Base-by-base conservation (phyloP, 2,797 vertebrate genomes). In the Amblyraja radiata region DNA sequence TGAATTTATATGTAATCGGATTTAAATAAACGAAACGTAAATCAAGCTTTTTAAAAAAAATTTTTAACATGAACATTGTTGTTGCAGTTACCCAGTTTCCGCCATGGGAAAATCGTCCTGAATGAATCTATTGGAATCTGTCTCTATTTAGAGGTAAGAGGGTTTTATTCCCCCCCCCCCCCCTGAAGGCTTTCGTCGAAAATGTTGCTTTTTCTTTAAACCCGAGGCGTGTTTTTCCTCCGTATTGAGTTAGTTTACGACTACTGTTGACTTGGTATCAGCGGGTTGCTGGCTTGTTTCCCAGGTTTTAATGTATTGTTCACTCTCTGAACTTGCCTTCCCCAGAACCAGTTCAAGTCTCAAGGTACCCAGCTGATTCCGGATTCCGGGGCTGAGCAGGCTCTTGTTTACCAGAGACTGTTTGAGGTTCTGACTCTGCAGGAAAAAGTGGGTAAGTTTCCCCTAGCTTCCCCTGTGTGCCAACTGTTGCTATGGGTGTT, bases 81-180 rank as follows among this genome's bases (percentile, higher is more conserved):
- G 46, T 94, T 92, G 0, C 79, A 97, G 96, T 94, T 97, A 83
- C 97, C 96, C 0, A 92, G 96, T 3, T 96, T 97, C 94, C 96
- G 96, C 94, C 96, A 97, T 13, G 94, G 96, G 77, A 93, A 96
- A 93, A 93, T 80, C 61, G 61, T 95, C 1, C 93, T 97, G 71
- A 97, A 97, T 8, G 96, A 97, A 36, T 97, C 97, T 8, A 95
- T 93, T 0, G 97, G 76, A 8, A 96, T 93, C 28, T 97, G 96
- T 93, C 94, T 96, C 93, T 97, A 97, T 94, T 94, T 97, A 94
- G 96, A 97, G 96, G 97, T 97, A 93, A 96, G 94, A 7, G 0
- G 46, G 46, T 54, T 0, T 0, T 25, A 8, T 46, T 23, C 5
- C 2, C 4, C 16, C 32, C 32, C 5, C 2, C 4, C 16, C 32